Conservation (phyloP, 1,140 invertebrate species). For the Hylaeus anthracinus region DNA sequence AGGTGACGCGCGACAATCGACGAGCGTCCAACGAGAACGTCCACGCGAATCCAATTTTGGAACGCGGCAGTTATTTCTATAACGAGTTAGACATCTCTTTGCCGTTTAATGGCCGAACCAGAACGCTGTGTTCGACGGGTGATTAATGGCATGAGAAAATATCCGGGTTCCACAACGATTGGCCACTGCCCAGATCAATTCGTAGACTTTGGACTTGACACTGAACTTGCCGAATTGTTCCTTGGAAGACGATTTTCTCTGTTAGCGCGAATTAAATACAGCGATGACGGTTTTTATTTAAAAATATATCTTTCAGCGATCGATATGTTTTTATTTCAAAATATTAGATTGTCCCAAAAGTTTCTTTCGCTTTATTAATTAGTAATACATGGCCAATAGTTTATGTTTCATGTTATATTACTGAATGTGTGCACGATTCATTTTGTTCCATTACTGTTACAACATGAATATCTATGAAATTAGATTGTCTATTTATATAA, state of each 20-base stretch:
- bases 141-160: slow-evolving; percentile 31
- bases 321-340: too few relatives aligned
- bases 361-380: too few relatives aligned
- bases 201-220: slow-evolving; percentile 66
- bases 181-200: slow-evolving; percentile 61
- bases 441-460: too few relatives aligned
- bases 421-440: not conserved
- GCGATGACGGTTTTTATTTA: too few relatives aligned
- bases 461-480: too few relatives aligned
- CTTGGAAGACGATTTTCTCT: too few relatives aligned
- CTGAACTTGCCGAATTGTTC: slow-evolving; percentile 22
- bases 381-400: too few relatives aligned
- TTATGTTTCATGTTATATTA: too few relatives aligned
- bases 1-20: not conserved
- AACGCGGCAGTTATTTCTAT: not conserved
- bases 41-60: not conserved
- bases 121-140: not conserved
- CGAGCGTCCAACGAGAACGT: not conserved
- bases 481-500: too few relatives aligned
- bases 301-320: too few relatives aligned
- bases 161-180: slow-evolving; percentile 29
- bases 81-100: not conserved
- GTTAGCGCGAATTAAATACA: too few relatives aligned
- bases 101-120: not conserved
- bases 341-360: too few relatives aligned